These are phyloP conservation scores for Pygmarrhopalites habei DNA, from an alignment of 1,140 invertebrate species.

Conservation along the genomic window DNA sequence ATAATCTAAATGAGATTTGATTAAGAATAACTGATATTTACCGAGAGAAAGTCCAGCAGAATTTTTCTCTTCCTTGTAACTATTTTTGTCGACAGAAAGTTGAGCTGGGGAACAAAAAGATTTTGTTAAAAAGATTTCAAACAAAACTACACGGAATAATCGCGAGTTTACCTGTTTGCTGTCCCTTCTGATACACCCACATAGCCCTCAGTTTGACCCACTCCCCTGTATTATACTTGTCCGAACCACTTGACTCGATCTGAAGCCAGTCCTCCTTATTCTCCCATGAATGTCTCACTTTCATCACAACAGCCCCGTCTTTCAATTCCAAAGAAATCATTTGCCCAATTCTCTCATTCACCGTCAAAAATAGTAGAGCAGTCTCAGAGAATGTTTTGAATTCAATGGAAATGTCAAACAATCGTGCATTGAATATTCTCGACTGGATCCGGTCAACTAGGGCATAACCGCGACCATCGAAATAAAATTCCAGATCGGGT, in stretches of 20 bases:
- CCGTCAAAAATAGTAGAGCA: constrained; percentile 73
- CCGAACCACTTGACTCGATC: constrained; percentile 43
- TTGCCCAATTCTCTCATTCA: constrained; percentile 63
- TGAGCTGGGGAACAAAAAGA: constrained; percentile 17
- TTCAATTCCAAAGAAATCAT: constrained; percentile 67
- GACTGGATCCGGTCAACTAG: constrained; percentile 54
- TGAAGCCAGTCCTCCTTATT: constrained; percentile 46
- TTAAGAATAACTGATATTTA: too few relatives aligned
- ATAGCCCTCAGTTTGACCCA: constrained; percentile 66
- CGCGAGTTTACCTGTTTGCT: constrained; percentile 45
- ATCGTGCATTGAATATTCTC: constrained; percentile 65
- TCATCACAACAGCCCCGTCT: constrained; percentile 66
- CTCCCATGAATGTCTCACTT: constrained; percentile 61
- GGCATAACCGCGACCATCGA: constrained; percentile 50
- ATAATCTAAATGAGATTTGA: too few relatives aligned
- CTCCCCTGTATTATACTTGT: constrained; percentile 72
- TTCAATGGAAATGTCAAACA: constrained; percentile 68
- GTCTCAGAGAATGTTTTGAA: constrained; percentile 83
- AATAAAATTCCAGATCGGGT: constrained; percentile 44
- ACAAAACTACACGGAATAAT: too few relatives aligned
- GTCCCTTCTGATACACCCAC: constrained; percentile 39
- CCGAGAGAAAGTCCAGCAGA: constrained; percentile 9
- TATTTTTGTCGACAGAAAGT: constrained; percentile 26
- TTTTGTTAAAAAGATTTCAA: constrained; percentile 1
- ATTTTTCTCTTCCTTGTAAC: constrained; percentile 26